A percentile compares a stretch with the other conserved stretches of the same genome.
phyloP scores from a whole-genome alignment of 1,140 invertebrate genomes.

The Musca domestica region DNA sequence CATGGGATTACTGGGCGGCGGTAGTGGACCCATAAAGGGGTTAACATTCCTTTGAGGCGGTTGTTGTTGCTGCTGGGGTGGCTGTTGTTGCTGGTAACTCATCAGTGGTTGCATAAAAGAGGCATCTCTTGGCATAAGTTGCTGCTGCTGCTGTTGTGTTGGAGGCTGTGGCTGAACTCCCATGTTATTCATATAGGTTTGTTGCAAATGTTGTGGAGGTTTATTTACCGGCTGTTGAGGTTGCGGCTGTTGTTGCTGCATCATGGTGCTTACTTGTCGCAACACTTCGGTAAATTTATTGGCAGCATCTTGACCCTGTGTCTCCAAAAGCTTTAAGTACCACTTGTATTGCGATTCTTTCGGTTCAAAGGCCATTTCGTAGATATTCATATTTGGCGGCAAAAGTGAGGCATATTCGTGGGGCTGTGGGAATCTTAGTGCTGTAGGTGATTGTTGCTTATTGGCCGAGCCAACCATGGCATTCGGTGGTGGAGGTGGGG shows the following conservation, averaged over 20 bases:
- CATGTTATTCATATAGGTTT: background rate
- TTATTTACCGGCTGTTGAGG: constrained; percentile 35
- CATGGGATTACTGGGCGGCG: background rate
- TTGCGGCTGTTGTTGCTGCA: constrained; percentile 38
- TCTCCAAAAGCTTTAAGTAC: constrained; percentile 48
- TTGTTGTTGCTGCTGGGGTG: constrained; percentile 10
- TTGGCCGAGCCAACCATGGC: constrained; percentile 30
- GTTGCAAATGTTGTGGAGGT: constrained; percentile 25
- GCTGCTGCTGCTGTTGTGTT: constrained; percentile 32
- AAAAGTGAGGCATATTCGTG: constrained; percentile 41
- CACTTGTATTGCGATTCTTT: constrained; percentile 53
- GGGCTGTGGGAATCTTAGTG: constrained; percentile 41
- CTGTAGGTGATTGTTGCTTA: constrained; percentile 46
- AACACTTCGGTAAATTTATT: constrained; percentile 52
- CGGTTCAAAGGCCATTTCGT: constrained; percentile 51
- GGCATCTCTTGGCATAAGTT: background rate
- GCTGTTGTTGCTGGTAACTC: constrained; percentile 20
- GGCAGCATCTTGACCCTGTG: constrained; percentile 49
- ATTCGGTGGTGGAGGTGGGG: constrained; percentile 38
- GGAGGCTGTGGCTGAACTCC: constrained; percentile 32
- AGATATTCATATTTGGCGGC: constrained; percentile 52
- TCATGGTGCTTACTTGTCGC: constrained; percentile 42
- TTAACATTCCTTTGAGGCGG: constrained; percentile 21
- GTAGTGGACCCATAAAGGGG: constrained; percentile 10
- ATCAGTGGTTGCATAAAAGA: constrained; percentile 16